Percentiles rank a stretch among this genome's conserved stretches.
These are phyloP conservation scores for Gallinago undulata DNA, from an alignment of 2,113 vertebrate genomes.

Conservation along the genomic window DNA sequence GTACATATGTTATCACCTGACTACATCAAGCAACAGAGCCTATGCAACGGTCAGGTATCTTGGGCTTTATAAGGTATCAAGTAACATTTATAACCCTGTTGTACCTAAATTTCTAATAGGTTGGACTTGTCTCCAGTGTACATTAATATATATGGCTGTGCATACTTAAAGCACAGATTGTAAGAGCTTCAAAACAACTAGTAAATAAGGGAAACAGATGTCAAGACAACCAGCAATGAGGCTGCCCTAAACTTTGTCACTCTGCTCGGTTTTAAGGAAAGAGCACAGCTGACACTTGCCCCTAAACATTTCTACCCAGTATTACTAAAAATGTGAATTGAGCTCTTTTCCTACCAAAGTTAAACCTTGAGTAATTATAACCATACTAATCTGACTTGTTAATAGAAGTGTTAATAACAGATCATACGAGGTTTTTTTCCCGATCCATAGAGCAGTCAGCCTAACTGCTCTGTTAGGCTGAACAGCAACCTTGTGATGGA, in stretches of 20 bases:
- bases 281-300: neutral
- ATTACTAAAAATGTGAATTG: neutral
- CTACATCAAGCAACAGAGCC: conserved; percentile 68
- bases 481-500: neutral
- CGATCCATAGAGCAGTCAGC: neutral
- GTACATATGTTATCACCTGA: conserved; percentile 78
- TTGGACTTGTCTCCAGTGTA: conserved; percentile 59
- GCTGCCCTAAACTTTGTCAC: neutral
- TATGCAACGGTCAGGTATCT: conserved; percentile 58
- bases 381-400: neutral
- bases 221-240: neutral
- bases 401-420: neutral
- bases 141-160: conserved; percentile 52
- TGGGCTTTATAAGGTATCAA: conserved; percentile 75
- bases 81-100: conserved; percentile 72
- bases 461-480: neutral
- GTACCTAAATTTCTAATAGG: conserved; percentile 65
- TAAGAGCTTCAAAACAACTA: conserved; percentile 45
- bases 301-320: neutral
- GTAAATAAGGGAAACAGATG: conserved; percentile 58
- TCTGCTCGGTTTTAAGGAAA: neutral
- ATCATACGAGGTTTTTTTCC: neutral
- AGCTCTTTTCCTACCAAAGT: neutral
- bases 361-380: neutral
- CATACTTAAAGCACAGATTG: conserved; percentile 36